Percentiles rank a stretch among this genome's conserved stretches.
phyloP scores from a whole-genome alignment of 2,113 vertebrate species.

The Struthio camelus region DNA sequence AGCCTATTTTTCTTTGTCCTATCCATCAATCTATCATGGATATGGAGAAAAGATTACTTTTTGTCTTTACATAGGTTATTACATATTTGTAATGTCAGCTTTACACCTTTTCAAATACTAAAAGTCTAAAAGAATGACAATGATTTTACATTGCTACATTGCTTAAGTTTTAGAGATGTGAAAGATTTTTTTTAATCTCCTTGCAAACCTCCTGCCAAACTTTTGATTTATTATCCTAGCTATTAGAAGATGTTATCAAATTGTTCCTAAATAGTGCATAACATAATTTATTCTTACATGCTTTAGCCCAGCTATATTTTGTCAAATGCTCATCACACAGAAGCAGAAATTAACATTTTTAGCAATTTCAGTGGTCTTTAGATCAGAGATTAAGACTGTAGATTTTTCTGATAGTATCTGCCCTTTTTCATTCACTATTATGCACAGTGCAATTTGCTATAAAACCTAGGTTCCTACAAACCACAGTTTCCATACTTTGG shows the following conservation, averaged over 20 bases:
- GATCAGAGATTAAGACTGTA: background rate
- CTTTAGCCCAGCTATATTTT: background rate
- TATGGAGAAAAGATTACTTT: background rate
- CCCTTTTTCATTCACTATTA: constrained; percentile 17
- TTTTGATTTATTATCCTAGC: background rate
- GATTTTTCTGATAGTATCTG: constrained; percentile 5
- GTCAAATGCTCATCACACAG: background rate
- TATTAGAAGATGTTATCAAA: background rate
- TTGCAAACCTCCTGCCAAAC: background rate
- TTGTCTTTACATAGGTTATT: background rate
- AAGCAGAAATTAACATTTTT: constrained; percentile 47
- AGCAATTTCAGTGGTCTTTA: background rate
- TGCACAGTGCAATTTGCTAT: background rate
- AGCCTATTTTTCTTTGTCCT: background rate
- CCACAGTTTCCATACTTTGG: background rate
- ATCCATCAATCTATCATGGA: background rate
- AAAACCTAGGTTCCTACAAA: background rate
- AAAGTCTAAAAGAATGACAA: background rate
- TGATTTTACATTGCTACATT: background rate
- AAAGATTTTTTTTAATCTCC: background rate
- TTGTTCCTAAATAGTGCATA: background rate
- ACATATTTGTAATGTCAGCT: background rate
- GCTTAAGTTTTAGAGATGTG: background rate
- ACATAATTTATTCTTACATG: background rate
- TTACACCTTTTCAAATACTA: background rate